These are phyloP conservation scores for Heliothis subflexa DNA, from an alignment of 1,140 invertebrate genomes.

Conservation along the genomic window DNA sequence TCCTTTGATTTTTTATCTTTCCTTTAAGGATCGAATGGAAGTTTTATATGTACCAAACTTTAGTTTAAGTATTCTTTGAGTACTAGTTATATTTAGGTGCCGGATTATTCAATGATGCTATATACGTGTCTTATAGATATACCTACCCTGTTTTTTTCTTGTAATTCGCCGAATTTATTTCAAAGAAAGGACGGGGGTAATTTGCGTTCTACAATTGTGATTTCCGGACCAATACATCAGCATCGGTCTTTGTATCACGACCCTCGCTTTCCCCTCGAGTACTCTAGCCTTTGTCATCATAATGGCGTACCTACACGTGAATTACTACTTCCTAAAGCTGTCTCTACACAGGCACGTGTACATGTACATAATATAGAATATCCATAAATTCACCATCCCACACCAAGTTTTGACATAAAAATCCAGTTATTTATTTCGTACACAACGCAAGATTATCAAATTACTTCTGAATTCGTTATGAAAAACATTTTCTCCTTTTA, in stretches of 20 bases:
- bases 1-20: constrained; percentile 22
- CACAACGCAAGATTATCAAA: constrained; percentile 35
- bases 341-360: constrained; percentile 28
- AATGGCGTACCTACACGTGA: constrained; percentile 39
- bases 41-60: background rate
- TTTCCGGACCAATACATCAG: constrained; percentile 49
- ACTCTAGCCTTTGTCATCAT: constrained; percentile 38
- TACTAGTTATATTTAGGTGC: too few species aligned
- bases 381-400: constrained; percentile 2
- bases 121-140: too few species aligned
- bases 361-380: constrained; percentile 11
- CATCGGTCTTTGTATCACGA: constrained; percentile 44
- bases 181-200: constrained; percentile 33
- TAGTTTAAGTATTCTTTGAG: too few species aligned
- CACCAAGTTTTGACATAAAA: constrained; percentile 16
- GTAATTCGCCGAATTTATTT: constrained; percentile 38
- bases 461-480: constrained; percentile 22
- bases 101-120: too few species aligned
- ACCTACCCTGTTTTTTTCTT: constrained; percentile 9
- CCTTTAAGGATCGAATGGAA: background rate
- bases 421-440: constrained; percentile 8
- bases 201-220: constrained; percentile 46
- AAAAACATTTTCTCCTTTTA: constrained; percentile 18
- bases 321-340: constrained; percentile 44
- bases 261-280: constrained; percentile 45